A percentile compares a stretch with the other conserved stretches of the same genome.
phyloP scores from a whole-genome alignment of 2,888 invertebrate species.

The Lasioglossum marginatum region DNA sequence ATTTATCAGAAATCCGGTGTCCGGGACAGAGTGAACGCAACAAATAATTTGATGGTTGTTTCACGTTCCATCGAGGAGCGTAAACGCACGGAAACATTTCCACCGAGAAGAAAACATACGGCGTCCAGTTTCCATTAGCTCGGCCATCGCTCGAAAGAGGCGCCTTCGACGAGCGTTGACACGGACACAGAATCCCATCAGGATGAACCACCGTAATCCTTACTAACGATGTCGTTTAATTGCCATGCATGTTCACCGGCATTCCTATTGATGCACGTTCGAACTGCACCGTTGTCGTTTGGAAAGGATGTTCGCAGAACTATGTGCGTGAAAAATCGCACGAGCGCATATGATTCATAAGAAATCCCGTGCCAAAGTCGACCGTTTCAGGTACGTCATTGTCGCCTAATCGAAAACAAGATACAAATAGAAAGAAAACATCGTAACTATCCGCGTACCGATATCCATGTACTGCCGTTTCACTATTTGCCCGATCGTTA shows the following conservation, averaged over 20 bases:
- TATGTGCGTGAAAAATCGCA: conserved; percentile 17
- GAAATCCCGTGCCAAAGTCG: conserved; percentile 32
- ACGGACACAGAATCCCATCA: conserved; percentile 53
- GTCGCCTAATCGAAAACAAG: background rate
- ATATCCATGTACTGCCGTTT: background rate
- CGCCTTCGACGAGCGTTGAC: conserved; percentile 58
- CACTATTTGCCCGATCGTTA: too few relatives aligned
- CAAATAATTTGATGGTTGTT: background rate
- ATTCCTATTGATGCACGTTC: conserved; percentile 22
- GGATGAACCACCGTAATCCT: conserved; percentile 51
- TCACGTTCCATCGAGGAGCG: background rate
- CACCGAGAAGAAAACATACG: conserved; percentile 6
- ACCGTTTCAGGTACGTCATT: conserved; percentile 65
- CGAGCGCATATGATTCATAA: conserved; percentile 67
- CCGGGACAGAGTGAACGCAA: background rate
- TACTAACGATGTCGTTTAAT: conserved; percentile 69
- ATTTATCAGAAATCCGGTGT: conserved; percentile 10
- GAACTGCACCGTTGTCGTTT: background rate
- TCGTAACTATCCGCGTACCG: background rate
- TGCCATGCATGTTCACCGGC: conserved; percentile 51
- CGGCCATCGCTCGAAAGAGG: conserved; percentile 53
- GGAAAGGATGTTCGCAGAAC: background rate
- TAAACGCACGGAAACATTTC: background rate
- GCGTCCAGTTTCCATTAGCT: conserved; percentile 45
- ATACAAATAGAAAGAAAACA: background rate